A percentile compares a stretch with the other conserved stretches of the same genome.
Conservation (phyloP, 1,140 invertebrate genomes). For the Heterodera carotae region DNA sequence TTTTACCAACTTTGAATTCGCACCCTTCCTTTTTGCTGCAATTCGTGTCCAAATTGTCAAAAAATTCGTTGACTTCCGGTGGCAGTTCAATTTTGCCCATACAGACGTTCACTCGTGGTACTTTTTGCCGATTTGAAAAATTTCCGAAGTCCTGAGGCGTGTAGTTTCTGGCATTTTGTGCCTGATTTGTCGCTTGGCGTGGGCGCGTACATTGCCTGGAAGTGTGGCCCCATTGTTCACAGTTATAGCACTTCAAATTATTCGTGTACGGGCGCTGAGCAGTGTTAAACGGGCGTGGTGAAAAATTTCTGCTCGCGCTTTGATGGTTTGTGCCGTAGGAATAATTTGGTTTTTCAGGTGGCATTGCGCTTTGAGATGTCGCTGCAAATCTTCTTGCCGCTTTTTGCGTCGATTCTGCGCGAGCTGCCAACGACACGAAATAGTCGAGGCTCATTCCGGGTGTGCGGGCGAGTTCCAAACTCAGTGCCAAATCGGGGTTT, state of each 20-base stretch:
- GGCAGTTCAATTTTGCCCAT: neutral
- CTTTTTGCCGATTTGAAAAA: no score
- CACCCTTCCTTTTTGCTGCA: neutral
- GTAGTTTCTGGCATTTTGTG: no score
- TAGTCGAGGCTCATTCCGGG: neutral
- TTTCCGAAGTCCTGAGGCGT: no score
- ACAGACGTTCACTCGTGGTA: neutral
- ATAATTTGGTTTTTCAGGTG: no score
- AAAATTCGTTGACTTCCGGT: neutral
- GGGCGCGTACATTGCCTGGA: neutral
- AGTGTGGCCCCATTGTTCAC: neutral
- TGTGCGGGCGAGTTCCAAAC: neutral
- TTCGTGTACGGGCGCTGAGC: neutral
- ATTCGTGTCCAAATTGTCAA: neutral
- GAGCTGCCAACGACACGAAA: conserved; percentile 6
- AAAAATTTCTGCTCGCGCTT: neutral
- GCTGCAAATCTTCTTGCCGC: neutral
- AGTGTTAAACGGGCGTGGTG: neutral
- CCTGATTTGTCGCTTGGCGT: no score
- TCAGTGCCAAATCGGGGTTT: neutral
- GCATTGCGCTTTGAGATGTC: neutral
- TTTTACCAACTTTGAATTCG: neutral
- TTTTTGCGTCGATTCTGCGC: conserved; percentile 13
- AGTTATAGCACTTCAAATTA: conserved; percentile 4
- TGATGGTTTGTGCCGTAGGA: neutral